A percentile compares a stretch with the other conserved stretches of the same genome.
Conservation (phyloP, 2,113 vertebrate genomes). For the Canis aureus region DNA sequence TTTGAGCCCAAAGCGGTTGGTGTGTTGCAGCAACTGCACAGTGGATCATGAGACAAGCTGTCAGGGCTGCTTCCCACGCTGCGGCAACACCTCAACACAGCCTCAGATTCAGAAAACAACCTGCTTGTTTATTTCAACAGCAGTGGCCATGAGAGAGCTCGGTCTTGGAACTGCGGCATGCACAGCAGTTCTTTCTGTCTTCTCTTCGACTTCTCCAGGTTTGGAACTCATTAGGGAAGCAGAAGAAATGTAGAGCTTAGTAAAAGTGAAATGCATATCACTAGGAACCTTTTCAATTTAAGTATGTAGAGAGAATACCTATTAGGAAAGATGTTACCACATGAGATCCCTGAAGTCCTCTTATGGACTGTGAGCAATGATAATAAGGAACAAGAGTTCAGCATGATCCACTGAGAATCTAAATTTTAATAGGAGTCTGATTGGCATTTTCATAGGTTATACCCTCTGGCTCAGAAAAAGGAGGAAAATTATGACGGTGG, state of each 20-base stretch:
- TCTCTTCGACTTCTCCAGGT: neutral
- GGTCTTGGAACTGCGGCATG: neutral
- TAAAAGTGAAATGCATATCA: conserved; percentile 38
- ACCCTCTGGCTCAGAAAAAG: conserved; percentile 59
- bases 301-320: conserved; percentile 34
- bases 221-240: conserved; percentile 54
- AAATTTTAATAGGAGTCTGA: conserved; percentile 71
- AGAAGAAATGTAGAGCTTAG: conserved; percentile 17
- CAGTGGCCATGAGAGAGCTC: neutral
- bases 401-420: conserved; percentile 68
- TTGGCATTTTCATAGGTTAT: conserved; percentile 69
- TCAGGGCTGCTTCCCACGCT: neutral
- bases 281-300: conserved; percentile 17
- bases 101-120: neutral
- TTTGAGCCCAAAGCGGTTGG: neutral
- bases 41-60: neutral
- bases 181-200: neutral
- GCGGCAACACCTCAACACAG: neutral
- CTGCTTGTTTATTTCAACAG: neutral
- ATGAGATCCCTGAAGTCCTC: conserved; percentile 50
- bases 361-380: conserved; percentile 30
- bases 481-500: conserved; percentile 39
- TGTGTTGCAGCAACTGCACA: neutral
- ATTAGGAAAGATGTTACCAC: conserved; percentile 53
- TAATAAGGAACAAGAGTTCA: conserved; percentile 63